Percentiles rank a stretch among this genome's conserved stretches.
These are phyloP conservation scores for Platerodrilus igneus DNA, from an alignment of 2,888 invertebrate species.

Conservation along the genomic window DNA sequence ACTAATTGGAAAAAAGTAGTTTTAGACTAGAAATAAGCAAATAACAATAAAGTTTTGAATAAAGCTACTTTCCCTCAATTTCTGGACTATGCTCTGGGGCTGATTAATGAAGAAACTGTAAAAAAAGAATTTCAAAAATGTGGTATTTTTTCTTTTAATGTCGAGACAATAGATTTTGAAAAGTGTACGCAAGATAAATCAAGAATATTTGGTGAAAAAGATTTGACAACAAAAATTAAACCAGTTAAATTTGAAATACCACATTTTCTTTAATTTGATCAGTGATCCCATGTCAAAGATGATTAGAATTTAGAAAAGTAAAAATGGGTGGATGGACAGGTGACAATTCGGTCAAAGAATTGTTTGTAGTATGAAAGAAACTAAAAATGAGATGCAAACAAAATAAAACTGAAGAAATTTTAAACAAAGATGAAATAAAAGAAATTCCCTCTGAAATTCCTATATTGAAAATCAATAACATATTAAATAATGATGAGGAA, in stretches of 20 bases:
- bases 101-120: conserved; percentile 4
- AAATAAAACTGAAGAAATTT: no score
- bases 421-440: no score
- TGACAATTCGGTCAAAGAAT: conserved; percentile 6
- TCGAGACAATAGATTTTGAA: conserved; percentile 19
- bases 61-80: conserved; percentile 10
- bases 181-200: conserved; percentile 18
- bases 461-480: no score
- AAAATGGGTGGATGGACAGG: conserved; percentile 6
- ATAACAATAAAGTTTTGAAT: conserved; percentile 9
- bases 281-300: conserved; percentile 11
- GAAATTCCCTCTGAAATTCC: no score
- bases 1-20: conserved; percentile 15
- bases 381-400: conserved; percentile 4
- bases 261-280: conserved; percentile 26
- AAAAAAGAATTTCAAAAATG: conserved; percentile 23
- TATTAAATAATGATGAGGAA: no score
- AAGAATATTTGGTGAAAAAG: conserved; percentile 9
- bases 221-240: conserved; percentile 14
- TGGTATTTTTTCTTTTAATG: conserved; percentile 22
- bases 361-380: conserved; percentile 6
- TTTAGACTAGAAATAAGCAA: conserved; percentile 10
- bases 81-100: background rate
- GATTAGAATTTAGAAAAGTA: conserved; percentile 6
- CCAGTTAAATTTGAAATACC: conserved; percentile 22